Evolutionary conservation across 2,888 invertebrate species (phyloP), one percentile per base, ranked within the genome.

Genomic region (Mamestra brassicae): DNA sequence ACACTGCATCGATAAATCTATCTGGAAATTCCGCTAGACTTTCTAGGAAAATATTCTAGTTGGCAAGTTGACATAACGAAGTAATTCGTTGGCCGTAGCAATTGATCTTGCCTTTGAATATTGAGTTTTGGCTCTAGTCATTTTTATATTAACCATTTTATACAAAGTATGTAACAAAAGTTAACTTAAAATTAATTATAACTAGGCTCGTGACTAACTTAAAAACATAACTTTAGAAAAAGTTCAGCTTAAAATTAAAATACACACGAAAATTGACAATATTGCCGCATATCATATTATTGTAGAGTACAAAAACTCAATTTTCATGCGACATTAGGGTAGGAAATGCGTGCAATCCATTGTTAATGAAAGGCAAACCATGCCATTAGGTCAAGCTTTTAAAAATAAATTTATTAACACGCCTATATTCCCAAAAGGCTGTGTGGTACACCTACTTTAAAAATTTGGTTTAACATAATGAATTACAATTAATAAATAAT

Each of bases 21-120:
- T 57, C 36, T 47, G 45, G 7, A 4, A 64, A 72, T 26, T 54
- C 5, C 47, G 7, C 36, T n/a, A 42, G 34, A 64, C 58, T 72
- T 76, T 76, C 63, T 54, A 52, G 11, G 10, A 34, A 72, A 55
- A 61, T 57, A 52, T 45, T 11, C 17, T 45, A 0, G 50, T 71
- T 58, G 7, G 47, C 13, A 8, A 38, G 36, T 38, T n/a, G n/a
- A n/a, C 15, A 36, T 26, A 26, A 26, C 4, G 26, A 42, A 57
- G 54, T 47, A 26, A 73, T 26, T 17, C 45, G 13, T 10, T 5
- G 26, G 26, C 26, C 26, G 13, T n/a, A 52, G 11, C 45, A 36
- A 38, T n/a, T 38, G 5, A 60, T 60, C 10, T 47, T 26, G 3
- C 47, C 13, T 55, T 55, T 8, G 2, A 50, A 26, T 57, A 15